Evolutionary conservation across 35 echinoderm and acorn worm genomes (phyloP).

Genomic region (Hemicentrotus pulcherrimus): DNA sequence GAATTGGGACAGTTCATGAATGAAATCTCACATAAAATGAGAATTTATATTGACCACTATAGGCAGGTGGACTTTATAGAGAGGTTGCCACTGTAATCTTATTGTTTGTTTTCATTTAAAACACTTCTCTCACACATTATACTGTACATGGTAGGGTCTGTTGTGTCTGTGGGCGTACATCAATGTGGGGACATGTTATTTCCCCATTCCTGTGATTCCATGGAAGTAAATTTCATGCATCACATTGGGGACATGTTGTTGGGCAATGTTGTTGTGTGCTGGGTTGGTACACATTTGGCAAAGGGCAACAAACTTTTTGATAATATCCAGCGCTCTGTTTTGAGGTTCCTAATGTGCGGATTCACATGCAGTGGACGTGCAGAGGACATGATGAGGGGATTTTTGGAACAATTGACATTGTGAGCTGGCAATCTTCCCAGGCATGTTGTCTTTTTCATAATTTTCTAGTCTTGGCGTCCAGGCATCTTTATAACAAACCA

Average conservation of each 20-base stretch:
- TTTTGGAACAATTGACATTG: neutral
- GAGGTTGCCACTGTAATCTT: too few species aligned
- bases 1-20: too few species aligned
- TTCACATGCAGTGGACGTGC: neutral
- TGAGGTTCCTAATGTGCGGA: too few species aligned
- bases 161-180: too few species aligned
- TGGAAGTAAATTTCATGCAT: neutral
- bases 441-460: neutral
- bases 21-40: too few species aligned
- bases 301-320: neutral
- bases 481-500: neutral
- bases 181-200: neutral
- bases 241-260: neutral
- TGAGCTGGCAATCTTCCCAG: neutral
- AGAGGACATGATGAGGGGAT: neutral
- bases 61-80: too few species aligned
- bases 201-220: neutral
- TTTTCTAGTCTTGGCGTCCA: neutral
- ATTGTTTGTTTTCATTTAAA: too few species aligned
- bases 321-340: too few species aligned
- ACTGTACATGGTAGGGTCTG: too few species aligned
- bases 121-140: too few species aligned
- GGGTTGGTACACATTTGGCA: neutral
- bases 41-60: too few species aligned
- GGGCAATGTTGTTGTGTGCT: too few species aligned